These are phyloP conservation scores for Toxotes chatareus DNA, from an alignment of 2,113 vertebrate genomes.

Conservation along the genomic window DNA sequence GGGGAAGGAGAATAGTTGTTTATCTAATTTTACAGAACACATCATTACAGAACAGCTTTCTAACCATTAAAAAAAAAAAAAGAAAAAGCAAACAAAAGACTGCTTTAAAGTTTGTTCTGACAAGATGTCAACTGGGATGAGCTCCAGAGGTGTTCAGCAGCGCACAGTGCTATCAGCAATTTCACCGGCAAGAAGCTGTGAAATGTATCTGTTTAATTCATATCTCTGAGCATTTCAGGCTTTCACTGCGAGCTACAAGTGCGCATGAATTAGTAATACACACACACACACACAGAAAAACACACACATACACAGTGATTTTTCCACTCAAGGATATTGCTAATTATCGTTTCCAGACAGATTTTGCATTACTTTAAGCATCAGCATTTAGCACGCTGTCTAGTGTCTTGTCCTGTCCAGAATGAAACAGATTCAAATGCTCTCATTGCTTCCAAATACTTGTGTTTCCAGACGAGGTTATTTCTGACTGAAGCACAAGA, in stretches of 20 bases:
- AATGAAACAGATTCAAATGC: not conserved
- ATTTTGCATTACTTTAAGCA: conserved; percentile 5
- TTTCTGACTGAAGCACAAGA: conserved; percentile 11
- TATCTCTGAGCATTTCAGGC: conserved; percentile 13
- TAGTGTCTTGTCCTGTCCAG: not conserved
- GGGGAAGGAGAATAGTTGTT: not conserved
- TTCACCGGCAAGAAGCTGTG: conserved; percentile 25
- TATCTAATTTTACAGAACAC: not conserved
- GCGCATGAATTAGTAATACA: conserved; percentile 13
- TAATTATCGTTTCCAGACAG: conserved; percentile 28
- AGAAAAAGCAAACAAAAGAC: not conserved
- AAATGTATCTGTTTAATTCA: conserved; percentile 39
- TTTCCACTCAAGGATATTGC: conserved; percentile 15
- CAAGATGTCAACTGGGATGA: conserved; percentile 14
- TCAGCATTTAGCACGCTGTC: not conserved
- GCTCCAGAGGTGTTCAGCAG: conserved; percentile 2
- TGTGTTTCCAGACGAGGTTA: conserved; percentile 19
- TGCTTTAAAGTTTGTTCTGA: conserved; percentile 1
- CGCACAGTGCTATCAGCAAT: conserved; percentile 5
- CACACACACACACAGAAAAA: not conserved
- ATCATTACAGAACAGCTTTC: not conserved
- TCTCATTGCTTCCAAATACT: not conserved
- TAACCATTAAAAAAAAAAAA: not conserved
- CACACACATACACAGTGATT: conserved; percentile 2
- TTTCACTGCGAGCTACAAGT: conserved; percentile 25